These are phyloP conservation scores for Phenganax subtilis DNA, from an alignment of 92 coral and sea anemone species.

Conservation along the genomic window DNA sequence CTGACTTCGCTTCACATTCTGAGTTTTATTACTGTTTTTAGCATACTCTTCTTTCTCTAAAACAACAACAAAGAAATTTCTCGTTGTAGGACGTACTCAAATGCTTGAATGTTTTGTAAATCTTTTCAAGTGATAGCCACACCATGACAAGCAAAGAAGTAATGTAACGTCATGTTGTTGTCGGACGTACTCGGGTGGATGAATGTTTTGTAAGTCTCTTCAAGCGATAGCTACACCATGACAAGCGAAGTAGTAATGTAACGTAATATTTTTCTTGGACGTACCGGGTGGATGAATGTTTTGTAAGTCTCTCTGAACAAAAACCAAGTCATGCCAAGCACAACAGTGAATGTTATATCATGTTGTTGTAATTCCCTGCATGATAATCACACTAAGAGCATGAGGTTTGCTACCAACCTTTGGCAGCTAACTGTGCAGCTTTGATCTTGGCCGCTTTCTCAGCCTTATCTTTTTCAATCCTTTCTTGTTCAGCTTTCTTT, in stretches of 20 bases:
- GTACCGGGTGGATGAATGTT: too few species aligned
- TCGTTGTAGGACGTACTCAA: too few species aligned
- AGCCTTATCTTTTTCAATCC: slow-evolving; percentile 81
- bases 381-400: background rate
- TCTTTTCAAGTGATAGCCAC: too few species aligned
- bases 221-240: background rate
- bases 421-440: slow-evolving; percentile 91
- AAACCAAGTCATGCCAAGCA: background rate
- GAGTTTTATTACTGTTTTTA: slow-evolving; percentile 58
- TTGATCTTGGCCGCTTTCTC: slow-evolving; percentile 58
- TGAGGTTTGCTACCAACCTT: slow-evolving; percentile 54
- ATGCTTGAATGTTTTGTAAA: too few species aligned
- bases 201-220: too few species aligned
- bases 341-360: background rate
- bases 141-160: too few species aligned
- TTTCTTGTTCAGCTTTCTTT: slow-evolving; percentile 80
- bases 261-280: too few species aligned
- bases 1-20: slow-evolving; percentile 56
- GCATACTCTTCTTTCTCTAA: slow-evolving; percentile 92
- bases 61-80: slow-evolving; percentile 19
- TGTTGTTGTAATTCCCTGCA: background rate
- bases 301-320: too few species aligned
- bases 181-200: too few species aligned
- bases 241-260: background rate
- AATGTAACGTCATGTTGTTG: too few species aligned